A percentile compares a stretch with the other conserved stretches of the same genome.
Evolutionary conservation across 2,888 invertebrate species (phyloP).

Genomic region (Julus scanicus): DNA sequence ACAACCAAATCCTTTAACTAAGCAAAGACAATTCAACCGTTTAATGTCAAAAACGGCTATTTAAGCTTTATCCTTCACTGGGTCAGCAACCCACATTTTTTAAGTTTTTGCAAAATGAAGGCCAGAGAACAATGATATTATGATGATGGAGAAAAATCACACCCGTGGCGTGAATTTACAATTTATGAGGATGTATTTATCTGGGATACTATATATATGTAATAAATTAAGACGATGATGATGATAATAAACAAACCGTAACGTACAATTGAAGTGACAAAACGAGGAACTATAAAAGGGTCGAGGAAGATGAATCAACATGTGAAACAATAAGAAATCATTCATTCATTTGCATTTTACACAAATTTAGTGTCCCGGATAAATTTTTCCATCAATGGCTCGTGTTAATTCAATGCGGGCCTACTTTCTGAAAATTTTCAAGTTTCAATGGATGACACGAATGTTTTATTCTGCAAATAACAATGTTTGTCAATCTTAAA

Average conservation of each 20-base stretch:
- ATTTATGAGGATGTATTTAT: neutral
- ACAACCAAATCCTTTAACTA: neutral
- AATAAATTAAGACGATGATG: neutral
- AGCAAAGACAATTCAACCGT: neutral
- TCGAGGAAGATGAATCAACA: neutral
- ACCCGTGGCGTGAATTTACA: neutral
- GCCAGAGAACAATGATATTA: neutral
- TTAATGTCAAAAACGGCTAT: neutral
- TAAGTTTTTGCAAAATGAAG: neutral
- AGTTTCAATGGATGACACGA: too few relatives aligned
- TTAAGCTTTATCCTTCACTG: neutral
- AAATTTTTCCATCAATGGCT: too few relatives aligned
- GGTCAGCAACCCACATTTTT: conserved; percentile 1
- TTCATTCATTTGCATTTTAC: too few relatives aligned
- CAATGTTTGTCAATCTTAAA: too few relatives aligned
- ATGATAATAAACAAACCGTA: neutral
- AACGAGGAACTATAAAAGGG: neutral
- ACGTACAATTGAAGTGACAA: neutral
- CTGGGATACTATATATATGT: neutral
- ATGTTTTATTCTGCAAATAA: too few relatives aligned
- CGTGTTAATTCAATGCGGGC: too few relatives aligned
- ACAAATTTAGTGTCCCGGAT: too few relatives aligned
- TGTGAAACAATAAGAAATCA: too few relatives aligned
- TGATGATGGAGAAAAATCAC: neutral
- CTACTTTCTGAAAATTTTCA: too few relatives aligned